Evolutionary conservation across 2,797 vertebrate species (phyloP), one percentile per base, ranked within the genome.

Genomic region (Ptychadena robeensis): DNA sequence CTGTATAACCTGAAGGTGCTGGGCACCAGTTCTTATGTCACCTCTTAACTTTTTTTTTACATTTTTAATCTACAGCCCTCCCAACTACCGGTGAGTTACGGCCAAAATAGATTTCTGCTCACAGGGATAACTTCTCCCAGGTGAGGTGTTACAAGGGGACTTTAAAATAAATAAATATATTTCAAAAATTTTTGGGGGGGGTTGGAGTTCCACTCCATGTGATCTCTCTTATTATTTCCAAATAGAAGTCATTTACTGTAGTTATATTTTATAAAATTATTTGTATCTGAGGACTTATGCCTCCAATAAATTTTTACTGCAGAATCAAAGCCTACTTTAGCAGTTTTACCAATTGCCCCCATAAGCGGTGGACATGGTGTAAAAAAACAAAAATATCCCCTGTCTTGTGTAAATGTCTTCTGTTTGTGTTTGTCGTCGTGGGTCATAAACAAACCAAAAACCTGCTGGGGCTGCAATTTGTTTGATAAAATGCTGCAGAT

Each of bases 401-500:
- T 7, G 0, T 0, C 59, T 61, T 25, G 0, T 61, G 75, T 78
- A 78, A 4, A 35, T 75, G 40, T 1, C 9, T n/a, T 6, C 10
- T 38, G 44, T 66, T 77, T 48, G 9, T 32, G 35, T 15, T 28
- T 10, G 10, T 38, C 6, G 28, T 53, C 9, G 12, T 63, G 15
- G 73, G 73, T 64, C 14, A 64, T 59, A 64, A 8, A 40, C 64
- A 35, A 73, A 73, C 79, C 79, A 73, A 73, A 81, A 53, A 73
- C 59, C 69, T 66, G 59, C 69, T 63, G 35, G n/a, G 57, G 35
- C 25, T 64, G 10, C 37, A 10, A 69, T n/a, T 70, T 25, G 9
- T 78, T 8, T 0, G 82, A 88, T 80, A 86, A 89, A 88, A 90
- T 89, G 87, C 89, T 87, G 90, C 88, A 88, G 88, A 68, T 88